Percentiles rank a stretch among this genome's conserved stretches.
Evolutionary conservation across 2,888 invertebrate species (phyloP).

Genomic region (Drosophila suboccidentalis): DNA sequence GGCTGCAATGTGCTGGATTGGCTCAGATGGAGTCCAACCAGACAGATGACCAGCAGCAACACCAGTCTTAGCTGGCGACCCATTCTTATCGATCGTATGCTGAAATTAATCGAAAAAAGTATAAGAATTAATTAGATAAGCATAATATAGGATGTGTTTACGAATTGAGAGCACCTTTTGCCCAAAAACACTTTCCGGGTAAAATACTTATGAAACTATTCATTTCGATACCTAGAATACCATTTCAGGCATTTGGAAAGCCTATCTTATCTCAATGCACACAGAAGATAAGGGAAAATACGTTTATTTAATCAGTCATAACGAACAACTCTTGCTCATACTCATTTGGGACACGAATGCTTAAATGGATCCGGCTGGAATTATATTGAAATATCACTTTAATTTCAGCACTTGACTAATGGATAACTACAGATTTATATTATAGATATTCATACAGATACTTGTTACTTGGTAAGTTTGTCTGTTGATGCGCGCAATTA

Average conservation of each 20-base stretch:
- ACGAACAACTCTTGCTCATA: conserved; percentile 17
- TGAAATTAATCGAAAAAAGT: conserved; percentile 37
- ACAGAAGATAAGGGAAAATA: conserved; percentile 47
- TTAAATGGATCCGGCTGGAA: conserved; percentile 21
- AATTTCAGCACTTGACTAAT: conserved; percentile 20
- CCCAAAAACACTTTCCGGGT: conserved; percentile 6
- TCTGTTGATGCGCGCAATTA: conserved; percentile 55
- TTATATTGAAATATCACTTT: conserved; percentile 1
- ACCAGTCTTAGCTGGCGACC: conserved; percentile 85
- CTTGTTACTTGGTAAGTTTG: background rate
- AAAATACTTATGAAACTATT: conserved; percentile 27
- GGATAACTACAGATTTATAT: background rate
- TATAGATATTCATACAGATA: background rate
- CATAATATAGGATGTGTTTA: background rate
- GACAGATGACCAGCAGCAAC: conserved; percentile 79
- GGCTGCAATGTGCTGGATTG: conserved; percentile 54
- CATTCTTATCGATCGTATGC: conserved; percentile 70
- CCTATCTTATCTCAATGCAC: conserved; percentile 64
- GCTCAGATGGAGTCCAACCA: conserved; percentile 72
- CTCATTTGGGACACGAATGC: conserved; percentile 3
- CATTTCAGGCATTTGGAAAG: background rate
- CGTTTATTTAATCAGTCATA: conserved; percentile 69
- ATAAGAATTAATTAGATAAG: conserved; percentile 9
- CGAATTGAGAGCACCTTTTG: background rate
- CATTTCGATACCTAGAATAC: conserved; percentile 38